Conservation (phyloP, 2,888 invertebrate genomes). For the Pharmacophagus antenor region DNA sequence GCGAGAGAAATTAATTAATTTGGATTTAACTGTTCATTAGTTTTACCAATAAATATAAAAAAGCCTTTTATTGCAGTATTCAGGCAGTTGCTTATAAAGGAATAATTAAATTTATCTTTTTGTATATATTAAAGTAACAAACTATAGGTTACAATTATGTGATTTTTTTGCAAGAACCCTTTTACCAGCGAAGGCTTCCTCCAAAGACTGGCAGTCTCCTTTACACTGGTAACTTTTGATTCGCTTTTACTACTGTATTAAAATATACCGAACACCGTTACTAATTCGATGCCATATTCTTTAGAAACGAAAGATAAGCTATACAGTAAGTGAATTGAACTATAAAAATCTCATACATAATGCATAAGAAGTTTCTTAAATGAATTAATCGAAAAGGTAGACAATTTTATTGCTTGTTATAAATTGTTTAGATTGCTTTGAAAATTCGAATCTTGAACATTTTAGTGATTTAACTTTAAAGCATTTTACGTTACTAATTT, state of each 20-base stretch:
- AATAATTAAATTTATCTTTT: too few relatives aligned
- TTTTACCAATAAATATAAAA: too few relatives aligned
- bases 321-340: constrained; percentile 6
- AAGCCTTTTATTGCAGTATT: too few relatives aligned
- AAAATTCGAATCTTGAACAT: constrained; percentile 8
- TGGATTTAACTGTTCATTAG: too few relatives aligned
- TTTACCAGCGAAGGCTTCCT: too few relatives aligned
- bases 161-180: too few relatives aligned
- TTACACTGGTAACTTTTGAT: not conserved
- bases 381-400: constrained; percentile 9
- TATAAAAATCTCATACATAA: constrained; percentile 14
- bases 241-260: not conserved
- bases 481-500: too few relatives aligned
- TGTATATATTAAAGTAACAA: too few relatives aligned
- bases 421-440: constrained; percentile 15
- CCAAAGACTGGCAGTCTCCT: too few relatives aligned
- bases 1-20: too few relatives aligned
- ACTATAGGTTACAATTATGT: too few relatives aligned
- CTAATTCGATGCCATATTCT: constrained; percentile 7
- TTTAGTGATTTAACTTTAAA: not conserved
- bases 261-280: not conserved
- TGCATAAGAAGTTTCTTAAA: constrained; percentile 14
- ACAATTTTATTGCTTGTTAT: constrained; percentile 10
- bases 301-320: constrained; percentile 2
- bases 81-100: too few relatives aligned